Evolutionary conservation across 37 sponge, comb jelly and placozoan species (phyloP), one percentile per base, ranked within the genome.

Genomic region (Halichondria panicea): DNA sequence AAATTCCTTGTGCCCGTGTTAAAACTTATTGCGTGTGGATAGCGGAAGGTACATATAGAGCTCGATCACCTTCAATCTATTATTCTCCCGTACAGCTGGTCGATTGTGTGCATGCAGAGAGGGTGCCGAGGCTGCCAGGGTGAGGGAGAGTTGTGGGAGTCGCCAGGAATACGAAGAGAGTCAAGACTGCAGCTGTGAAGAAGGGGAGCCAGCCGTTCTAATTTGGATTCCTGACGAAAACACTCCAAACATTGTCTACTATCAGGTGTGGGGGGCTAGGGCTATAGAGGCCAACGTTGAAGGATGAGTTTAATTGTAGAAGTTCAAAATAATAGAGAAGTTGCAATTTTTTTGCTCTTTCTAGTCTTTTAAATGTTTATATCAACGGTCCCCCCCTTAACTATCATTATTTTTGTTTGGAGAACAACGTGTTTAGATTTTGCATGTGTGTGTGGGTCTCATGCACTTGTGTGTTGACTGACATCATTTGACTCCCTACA

Each of bases 241-340:
- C 60, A 86, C 86, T 48, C 86, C 86, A 46, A 59, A 86, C 53
- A 64, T 63, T 8, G 81, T 86, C 27, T 86, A 79, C 68, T 86
- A 86, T 34, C 80, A 86, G 81, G 86, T 78, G 46, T 21, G 27
- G n/a, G 48, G 37, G 13, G 67, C n/a, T 1, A 39, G n/a, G n/a
- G n/a, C n/a, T n/a, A n/a, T 27, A 55, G 56, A n/a, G 22, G 9
- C 7, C 3, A 3, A 27, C 56, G n/a, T n/a, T n/a, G n/a, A n/a
- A n/a, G n/a, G n/a, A n/a, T n/a, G n/a, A n/a, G 13, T 4, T 22
- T 7, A 39, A 27, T 3, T 58, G 60, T n/a, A 58, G 60, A 58
- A 7, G 52, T 18, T 15, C 15, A 15, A 15, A 48, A 48, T 48
- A 48, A 11, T 48, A 15, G 15, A 48, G 52, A 18, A 18, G 11